Evolutionary conservation across 2,113 vertebrate genomes (phyloP), one percentile per base, ranked within the genome.

Genomic region (Microtus richardsoni): DNA sequence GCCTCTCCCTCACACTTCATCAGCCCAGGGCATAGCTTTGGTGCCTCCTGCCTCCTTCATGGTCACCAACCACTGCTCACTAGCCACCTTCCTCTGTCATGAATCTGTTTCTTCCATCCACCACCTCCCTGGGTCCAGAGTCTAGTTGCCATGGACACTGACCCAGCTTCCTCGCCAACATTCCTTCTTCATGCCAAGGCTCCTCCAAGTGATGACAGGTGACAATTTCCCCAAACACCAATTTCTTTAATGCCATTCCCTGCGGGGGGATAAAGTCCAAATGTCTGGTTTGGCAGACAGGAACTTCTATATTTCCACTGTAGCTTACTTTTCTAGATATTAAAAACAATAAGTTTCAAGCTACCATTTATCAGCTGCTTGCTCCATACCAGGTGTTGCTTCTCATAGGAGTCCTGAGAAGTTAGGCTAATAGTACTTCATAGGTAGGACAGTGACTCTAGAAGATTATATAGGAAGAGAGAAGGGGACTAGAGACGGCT

Each of bases 251-350:
- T 30, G 30, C 66, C 44, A 28, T 80, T 54, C 4, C 49, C 91
- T 88, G 77, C 9, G 7, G 4, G 4, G 86, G 49, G 60, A 58
- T 2, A 19, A 74, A 78, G 73, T 47, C 73, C 93, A 95, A 28
- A 80, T 39, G 52, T 73, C 54, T 60, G 8, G 75, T 14, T 78
- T 54, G 64, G 77, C 47, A 94, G 71, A 77, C 11, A 73, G 44
- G 7, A 77, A 14, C 47, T 66, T 85, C 66, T 36, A 36, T 22
- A 28, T 33, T 77, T 73, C 80, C 78, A 66, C 9, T 49, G 12
- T 66, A 62, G 47, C 64, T 93, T 73, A 86, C 80, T 88, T 91
- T 97, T 78, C 60, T 86, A 89, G 91, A 85, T 41, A 47, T 66
- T 75, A 95, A 88, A 58, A 80, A 80, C 52, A 62, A 54, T 0